Evolutionary conservation across 2,888 invertebrate species (phyloP), one percentile per base, ranked within the genome.

Genomic region (Cerceris rybyensis): DNA sequence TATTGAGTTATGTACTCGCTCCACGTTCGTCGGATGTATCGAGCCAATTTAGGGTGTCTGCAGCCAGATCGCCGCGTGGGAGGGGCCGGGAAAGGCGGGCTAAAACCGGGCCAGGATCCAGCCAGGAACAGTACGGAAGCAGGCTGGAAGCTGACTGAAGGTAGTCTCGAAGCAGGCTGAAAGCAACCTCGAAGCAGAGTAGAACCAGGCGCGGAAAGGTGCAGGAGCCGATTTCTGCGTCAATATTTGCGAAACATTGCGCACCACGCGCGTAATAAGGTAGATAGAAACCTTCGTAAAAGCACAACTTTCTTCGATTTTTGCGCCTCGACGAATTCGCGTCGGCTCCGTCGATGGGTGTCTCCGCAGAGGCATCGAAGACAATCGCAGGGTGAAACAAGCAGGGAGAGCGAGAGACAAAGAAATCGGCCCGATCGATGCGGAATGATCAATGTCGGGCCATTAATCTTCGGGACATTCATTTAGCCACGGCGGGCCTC

Each of bases 221-320:
- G 75, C 17, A 75, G 63, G 78, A 85, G 75, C 76, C 83, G 87
- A 86, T 87, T 87, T 84, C 83, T 84, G 59, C 71, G 85, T 77
- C 83, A 86, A 86, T 86, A 85, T 86, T 87, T 87, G 85, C 83
- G 83, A 87, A 86, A 87, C 82, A 86, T 87, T 85, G 81, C 75
- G 80, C 73, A 59, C 63, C 68, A 66, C 68, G 80, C 78, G 70
- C 52, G 59, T 57, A 43, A 1, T n/a, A n/a, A n/a, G n/a, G 2
- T 28, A 28, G 46, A 46, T 1, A 46, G 46, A 46, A 2, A 6
- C 46, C 28, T 28, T 28, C 28, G 28, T 28, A 28, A 4, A 4
- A 28, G 28, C 28, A 4, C 28, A 1, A 2, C 28, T 28, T 28
- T 4, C 28, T 28, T 28, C 28, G 28, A 28, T 4, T 28, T 28